These are phyloP conservation scores for Alentia gelatinosa DNA, from an alignment of 2,888 invertebrate species.

Conservation along the genomic window DNA sequence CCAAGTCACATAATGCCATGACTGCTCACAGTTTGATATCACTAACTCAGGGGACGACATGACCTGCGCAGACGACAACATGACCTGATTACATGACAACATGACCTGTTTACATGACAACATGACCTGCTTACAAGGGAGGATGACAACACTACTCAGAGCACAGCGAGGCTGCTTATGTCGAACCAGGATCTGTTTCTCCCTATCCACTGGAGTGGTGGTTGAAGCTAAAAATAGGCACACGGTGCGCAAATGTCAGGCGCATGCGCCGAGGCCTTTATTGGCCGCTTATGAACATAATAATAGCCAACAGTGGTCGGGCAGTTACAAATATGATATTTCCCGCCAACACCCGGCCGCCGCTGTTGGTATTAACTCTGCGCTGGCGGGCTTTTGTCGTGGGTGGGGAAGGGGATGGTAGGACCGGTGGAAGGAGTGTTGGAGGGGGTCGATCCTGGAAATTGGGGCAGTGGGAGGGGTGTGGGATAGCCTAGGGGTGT, in stretches of 20 bases:
- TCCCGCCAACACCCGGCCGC: neutral
- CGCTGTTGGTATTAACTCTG: neutral
- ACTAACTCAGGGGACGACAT: too few species aligned
- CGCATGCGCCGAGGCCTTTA: neutral
- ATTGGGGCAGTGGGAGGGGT: neutral
- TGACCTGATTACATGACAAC: too few species aligned
- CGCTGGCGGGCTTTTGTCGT: neutral
- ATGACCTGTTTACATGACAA: too few species aligned
- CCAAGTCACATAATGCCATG: too few species aligned
- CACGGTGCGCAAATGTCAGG: neutral
- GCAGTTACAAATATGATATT: constrained; percentile 21
- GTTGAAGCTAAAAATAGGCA: neutral
- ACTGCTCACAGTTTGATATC: too few species aligned
- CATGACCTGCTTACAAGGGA: neutral
- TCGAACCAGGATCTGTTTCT: neutral
- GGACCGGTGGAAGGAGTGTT: too few species aligned
- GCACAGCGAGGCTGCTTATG: neutral
- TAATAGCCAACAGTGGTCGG: constrained; percentile 14
- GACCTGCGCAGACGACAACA: too few species aligned
- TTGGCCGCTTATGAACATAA: constrained; percentile 10
- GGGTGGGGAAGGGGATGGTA: neutral
- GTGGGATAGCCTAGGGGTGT: neutral
- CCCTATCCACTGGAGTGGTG: neutral
- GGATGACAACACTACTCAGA: too few species aligned
- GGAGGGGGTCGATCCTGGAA: neutral